phyloP scores from a whole-genome alignment of 2,888 invertebrate genomes.

The Chymomyza caudatula region DNA sequence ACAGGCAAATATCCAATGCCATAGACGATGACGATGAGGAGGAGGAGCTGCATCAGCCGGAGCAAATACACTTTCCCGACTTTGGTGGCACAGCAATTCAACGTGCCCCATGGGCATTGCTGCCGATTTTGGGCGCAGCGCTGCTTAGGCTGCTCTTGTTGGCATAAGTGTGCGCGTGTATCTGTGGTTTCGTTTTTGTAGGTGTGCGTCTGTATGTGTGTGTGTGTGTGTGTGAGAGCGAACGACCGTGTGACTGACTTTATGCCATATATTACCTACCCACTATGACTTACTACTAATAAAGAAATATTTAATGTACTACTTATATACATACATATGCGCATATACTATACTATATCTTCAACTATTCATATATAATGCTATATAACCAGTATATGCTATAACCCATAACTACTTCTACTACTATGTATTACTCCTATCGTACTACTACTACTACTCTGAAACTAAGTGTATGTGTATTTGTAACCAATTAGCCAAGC shows the following conservation, averaged over 20 bases:
- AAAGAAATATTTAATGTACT: slow-evolving; percentile 19
- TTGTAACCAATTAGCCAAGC: slow-evolving; percentile 43
- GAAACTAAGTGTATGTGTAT: slow-evolving; percentile 41
- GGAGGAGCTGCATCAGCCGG: slow-evolving; percentile 78
- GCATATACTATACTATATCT: slow-evolving; percentile 41
- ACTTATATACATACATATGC: slow-evolving; percentile 41
- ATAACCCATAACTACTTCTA: slow-evolving; percentile 33
- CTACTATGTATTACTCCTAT: slow-evolving; percentile 16
- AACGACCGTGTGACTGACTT: background rate
- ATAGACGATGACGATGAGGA: slow-evolving; percentile 75
- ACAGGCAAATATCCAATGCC: slow-evolving; percentile 76
- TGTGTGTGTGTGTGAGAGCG: background rate
- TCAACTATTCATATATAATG: slow-evolving; percentile 24
- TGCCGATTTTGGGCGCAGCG: background rate
- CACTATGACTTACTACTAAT: slow-evolving; percentile 38
- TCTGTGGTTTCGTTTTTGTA: slow-evolving; percentile 8
- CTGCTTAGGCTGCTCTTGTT: background rate
- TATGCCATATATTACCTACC: slow-evolving; percentile 18
- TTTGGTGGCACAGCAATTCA: slow-evolving; percentile 48
- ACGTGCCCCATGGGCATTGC: background rate
- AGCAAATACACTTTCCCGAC: slow-evolving; percentile 78
- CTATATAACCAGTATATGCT: slow-evolving; percentile 7
- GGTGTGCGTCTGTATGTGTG: slow-evolving; percentile 8
- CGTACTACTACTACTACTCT: background rate
- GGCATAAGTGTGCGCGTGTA: background rate